Base-by-base conservation (phyloP, 2,888 invertebrate genomes). In the Tryphoninae sp. region DNA sequence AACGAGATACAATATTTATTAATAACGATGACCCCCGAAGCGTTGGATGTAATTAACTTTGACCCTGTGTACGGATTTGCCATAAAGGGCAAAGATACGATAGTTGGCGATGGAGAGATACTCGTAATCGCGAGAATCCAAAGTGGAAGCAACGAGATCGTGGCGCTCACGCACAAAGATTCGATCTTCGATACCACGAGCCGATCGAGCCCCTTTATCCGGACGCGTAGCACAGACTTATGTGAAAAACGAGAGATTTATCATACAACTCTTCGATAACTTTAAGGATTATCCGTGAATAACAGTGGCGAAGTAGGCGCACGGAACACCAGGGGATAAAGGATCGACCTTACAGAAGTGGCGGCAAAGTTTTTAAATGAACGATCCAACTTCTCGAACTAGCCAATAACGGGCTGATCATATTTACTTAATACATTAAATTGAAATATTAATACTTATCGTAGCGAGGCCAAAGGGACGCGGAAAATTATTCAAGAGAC, bases 351-450 rank as follows among this genome's bases (percentile, higher is more conserved):
- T 33, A 33, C 4, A 33, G 33, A 7, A 33, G 6, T 33, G 7
- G 33, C 33, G 33, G 33, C 33, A 33, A 33, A 33, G 33, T 74
- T 74, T 64, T 74, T 42, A 55, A 42, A 64, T 64, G 55, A 65
- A 55, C 55, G 64, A 64, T 55, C 51, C 19, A 33, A 73, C 72
- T 62, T 73, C 33, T 73, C 72, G 33, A 62, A 61, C 49, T 26
- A 7, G 11, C 59, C 59, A 26, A 61, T 71, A 49, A 26, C 19
- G 23, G 8, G 8, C 23, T 45, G 16, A 22, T 23, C 23, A 33
- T 61, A 72, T 51, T 51, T 72, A 19, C 49, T 49, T 62, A 49
- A 59, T 9, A 59, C 26, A 61, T n/a, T 7, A 16, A 9, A 23
- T 1, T 23, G 26, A 61, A 33, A 19, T 71, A 45, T 45, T 33